Conservation (phyloP, 2,888 invertebrate genomes). For the Melieria omissa region DNA sequence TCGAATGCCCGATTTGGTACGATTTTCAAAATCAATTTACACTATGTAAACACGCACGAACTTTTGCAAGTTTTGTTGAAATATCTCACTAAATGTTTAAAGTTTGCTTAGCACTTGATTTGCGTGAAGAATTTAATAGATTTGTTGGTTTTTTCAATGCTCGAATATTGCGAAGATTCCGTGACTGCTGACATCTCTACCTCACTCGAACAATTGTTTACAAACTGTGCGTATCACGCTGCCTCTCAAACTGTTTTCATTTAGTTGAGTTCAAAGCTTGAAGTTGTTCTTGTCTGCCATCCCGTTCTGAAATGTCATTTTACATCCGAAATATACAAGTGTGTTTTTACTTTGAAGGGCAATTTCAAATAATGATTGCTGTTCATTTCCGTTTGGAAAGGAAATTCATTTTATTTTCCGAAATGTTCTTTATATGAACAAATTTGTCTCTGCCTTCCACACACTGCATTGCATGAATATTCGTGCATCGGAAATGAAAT, state of each 20-base stretch:
- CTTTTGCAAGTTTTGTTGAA: slow-evolving; percentile 30
- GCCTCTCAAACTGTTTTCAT: slow-evolving; percentile 5
- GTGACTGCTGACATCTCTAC: slow-evolving; percentile 47
- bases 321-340: neutral
- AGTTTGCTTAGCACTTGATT: slow-evolving; percentile 31
- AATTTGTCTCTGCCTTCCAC: too few relatives aligned
- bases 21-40: slow-evolving; percentile 37
- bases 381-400: too few relatives aligned
- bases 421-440: too few relatives aligned
- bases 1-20: slow-evolving; percentile 31
- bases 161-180: slow-evolving; percentile 42
- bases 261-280: slow-evolving; percentile 25
- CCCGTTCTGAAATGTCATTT: slow-evolving; percentile 15
- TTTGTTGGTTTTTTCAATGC: slow-evolving; percentile 39
- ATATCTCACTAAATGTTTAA: slow-evolving; percentile 41
- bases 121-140: slow-evolving; percentile 20
- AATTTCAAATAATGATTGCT: too few relatives aligned
- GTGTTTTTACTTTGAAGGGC: too few relatives aligned
- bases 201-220: slow-evolving; percentile 19
- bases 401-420: too few relatives aligned
- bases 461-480: too few relatives aligned
- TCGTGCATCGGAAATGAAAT: too few relatives aligned
- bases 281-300: slow-evolving; percentile 10
- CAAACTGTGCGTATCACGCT: slow-evolving; percentile 15
- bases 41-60: slow-evolving; percentile 29